These are phyloP conservation scores for Sebastes matsubarae DNA, from an alignment of 2,797 vertebrate genomes.

Conservation along the genomic window DNA sequence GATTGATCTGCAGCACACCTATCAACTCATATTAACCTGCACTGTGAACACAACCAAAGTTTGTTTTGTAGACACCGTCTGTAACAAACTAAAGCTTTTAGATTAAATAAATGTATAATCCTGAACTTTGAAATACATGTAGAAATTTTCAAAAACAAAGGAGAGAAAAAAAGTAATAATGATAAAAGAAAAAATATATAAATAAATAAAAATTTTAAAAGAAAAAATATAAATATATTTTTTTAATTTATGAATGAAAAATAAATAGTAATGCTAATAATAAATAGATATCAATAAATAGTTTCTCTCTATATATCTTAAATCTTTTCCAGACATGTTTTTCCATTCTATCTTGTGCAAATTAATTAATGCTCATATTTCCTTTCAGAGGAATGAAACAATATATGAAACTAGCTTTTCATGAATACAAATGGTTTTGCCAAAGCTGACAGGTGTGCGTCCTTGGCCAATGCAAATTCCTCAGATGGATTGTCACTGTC, in stretches of 20 bases:
- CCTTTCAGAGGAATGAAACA: background rate
- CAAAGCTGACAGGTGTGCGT: background rate
- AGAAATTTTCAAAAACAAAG: background rate
- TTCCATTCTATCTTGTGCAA: background rate
- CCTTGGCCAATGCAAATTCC: background rate
- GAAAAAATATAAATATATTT: too few relatives aligned
- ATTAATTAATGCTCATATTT: background rate
- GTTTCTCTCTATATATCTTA: background rate
- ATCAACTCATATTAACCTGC: slow-evolving; percentile 5
- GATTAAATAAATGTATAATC: background rate
- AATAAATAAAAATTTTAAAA: too few relatives aligned
- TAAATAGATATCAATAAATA: too few relatives aligned
- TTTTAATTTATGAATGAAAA: too few relatives aligned
- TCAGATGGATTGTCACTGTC: background rate
- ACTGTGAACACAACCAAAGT: background rate
- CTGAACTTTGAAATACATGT: background rate
- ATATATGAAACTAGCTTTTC: background rate
- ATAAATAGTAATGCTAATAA: too few relatives aligned
- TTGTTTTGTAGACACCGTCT: background rate
- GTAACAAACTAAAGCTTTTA: background rate
- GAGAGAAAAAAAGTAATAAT: too few relatives aligned
- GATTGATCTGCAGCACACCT: slow-evolving; percentile 10
- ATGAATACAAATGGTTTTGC: background rate
- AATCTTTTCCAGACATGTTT: background rate
- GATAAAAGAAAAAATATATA: too few relatives aligned